Evolutionary conservation across 2,888 invertebrate species (phyloP).

Genomic region (Macrostomum cliftonense): DNA sequence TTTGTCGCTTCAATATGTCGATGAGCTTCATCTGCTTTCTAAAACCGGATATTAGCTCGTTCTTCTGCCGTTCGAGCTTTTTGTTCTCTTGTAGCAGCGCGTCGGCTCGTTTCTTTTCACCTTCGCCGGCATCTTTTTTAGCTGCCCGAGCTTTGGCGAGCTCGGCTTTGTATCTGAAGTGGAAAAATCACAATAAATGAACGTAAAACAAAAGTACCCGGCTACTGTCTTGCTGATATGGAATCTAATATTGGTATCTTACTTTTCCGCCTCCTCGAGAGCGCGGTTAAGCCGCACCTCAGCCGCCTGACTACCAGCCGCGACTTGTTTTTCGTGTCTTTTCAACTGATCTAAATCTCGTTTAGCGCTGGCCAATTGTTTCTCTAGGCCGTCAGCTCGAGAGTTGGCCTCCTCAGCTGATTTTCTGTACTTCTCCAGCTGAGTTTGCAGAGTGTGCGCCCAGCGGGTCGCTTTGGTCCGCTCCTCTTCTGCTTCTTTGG

Average conservation of each 20-base stretch:
- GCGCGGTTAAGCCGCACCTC: slow-evolving; percentile 42
- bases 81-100: slow-evolving; percentile 33
- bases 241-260: too few relatives aligned
- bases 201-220: too few relatives aligned
- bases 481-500: slow-evolving; percentile 37
- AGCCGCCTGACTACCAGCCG: slow-evolving; percentile 33
- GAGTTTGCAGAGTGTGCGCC: slow-evolving; percentile 26
- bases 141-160: neutral
- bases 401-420: slow-evolving; percentile 30
- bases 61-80: slow-evolving; percentile 37
- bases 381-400: slow-evolving; percentile 29
- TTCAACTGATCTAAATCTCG: slow-evolving; percentile 42
- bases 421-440: slow-evolving; percentile 36
- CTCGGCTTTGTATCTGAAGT: neutral
- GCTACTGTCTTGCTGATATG: too few relatives aligned
- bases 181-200: too few relatives aligned
- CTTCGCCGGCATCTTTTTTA: slow-evolving; percentile 23
- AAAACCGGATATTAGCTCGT: slow-evolving; percentile 37
- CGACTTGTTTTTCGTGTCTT: slow-evolving; percentile 39
- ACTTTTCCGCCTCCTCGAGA: slow-evolving; percentile 41
- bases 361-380: slow-evolving; percentile 15
- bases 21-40: slow-evolving; percentile 39
- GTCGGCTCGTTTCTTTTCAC: slow-evolving; percentile 31
- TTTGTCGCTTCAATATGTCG: slow-evolving; percentile 38
- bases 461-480: slow-evolving; percentile 27